These are phyloP conservation scores for Tympanuchus pallidicinctus DNA, from an alignment of 2,113 vertebrate genomes.

Conservation along the genomic window DNA sequence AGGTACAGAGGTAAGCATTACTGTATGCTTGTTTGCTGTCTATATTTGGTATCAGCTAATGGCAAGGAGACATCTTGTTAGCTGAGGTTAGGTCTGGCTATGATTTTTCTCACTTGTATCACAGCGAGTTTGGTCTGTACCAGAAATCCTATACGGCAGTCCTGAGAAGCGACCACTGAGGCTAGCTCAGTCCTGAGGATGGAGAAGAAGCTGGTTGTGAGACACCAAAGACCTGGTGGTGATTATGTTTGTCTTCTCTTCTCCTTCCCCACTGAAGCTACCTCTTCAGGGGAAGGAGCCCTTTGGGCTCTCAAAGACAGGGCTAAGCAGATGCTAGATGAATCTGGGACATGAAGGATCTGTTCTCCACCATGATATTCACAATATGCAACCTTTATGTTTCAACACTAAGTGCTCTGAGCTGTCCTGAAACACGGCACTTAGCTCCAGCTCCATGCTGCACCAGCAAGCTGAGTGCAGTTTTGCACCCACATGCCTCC, in stretches of 20 bases:
- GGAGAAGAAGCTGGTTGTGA: neutral
- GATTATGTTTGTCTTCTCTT: neutral
- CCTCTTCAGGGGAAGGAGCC: neutral
- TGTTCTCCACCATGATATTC: neutral
- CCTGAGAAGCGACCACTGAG: neutral
- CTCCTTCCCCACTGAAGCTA: neutral
- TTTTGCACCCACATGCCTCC: neutral
- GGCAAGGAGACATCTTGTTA: neutral
- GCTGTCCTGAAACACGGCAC: neutral
- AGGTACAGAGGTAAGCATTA: neutral
- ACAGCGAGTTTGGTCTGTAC: rapidly evolving
- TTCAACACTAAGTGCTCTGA: neutral
- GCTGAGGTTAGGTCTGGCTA: neutral
- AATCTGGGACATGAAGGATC: neutral
- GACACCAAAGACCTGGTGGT: neutral
- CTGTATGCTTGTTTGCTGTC: rapidly evolving
- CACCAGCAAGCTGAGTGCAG: neutral
- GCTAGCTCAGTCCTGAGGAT: neutral
- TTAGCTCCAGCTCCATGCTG: neutral
- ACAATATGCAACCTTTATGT: neutral
- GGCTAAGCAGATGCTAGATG: neutral
- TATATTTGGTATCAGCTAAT: neutral
- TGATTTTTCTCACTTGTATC: neutral
- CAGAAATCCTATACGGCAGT: neutral
- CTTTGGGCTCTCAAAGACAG: rapidly evolving